These are phyloP conservation scores for Crotalus horridus DNA, from an alignment of 2,113 vertebrate genomes.

Conservation along the genomic window DNA sequence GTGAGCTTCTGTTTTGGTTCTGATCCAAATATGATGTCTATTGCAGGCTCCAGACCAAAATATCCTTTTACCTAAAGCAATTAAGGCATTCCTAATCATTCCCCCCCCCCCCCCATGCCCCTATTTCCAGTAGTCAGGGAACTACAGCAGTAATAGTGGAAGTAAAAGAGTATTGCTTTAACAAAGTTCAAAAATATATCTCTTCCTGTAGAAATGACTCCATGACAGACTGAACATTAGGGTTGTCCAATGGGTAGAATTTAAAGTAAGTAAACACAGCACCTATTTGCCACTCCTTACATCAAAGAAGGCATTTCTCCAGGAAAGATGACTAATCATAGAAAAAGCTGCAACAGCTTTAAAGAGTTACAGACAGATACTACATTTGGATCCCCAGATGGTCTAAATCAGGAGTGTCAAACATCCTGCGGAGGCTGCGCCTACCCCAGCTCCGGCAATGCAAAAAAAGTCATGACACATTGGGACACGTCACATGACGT, in stretches of 20 bases:
- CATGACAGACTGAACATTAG: background rate
- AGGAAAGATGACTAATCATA: background rate
- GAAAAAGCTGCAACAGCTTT: background rate
- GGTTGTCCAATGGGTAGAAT: background rate
- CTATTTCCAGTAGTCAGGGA: background rate
- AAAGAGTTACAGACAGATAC: background rate
- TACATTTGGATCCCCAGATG: background rate
- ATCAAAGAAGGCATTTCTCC: background rate
- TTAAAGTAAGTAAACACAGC: background rate
- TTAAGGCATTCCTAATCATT: background rate
- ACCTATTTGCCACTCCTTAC: background rate
- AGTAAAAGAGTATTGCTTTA: background rate
- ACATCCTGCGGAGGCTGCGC: too few species aligned
- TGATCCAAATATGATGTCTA: too few species aligned
- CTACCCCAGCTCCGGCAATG: too few species aligned
- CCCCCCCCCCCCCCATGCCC: too few species aligned
- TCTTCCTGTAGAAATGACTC: background rate
- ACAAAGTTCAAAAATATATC: background rate
- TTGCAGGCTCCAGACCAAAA: background rate
- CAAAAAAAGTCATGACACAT: too few species aligned
- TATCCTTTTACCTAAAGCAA: background rate
- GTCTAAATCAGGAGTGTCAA: background rate
- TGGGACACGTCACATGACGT: too few species aligned
- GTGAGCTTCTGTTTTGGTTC: background rate
- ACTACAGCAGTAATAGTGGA: background rate